Evolutionary conservation across 23 tunicate genomes (phyloP), one percentile per base, ranked within the genome.

Genomic region (Oikopleura albicans): DNA sequence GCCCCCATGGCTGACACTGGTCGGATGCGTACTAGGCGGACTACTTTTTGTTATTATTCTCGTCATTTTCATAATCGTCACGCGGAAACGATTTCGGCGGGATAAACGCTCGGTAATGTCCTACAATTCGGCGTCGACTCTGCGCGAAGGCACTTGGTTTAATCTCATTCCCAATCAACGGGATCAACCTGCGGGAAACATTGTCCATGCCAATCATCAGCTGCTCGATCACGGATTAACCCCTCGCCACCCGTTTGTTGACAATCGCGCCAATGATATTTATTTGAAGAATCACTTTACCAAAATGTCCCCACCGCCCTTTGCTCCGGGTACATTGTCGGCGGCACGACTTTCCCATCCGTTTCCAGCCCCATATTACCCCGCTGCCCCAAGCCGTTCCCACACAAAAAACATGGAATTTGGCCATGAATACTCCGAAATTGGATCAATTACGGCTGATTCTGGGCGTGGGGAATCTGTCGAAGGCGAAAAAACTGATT

Each of bases 391-490:
- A 2, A 16, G 36, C 36, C 33, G 35, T 2, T n/a, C n/a, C n/a
- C n/a, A n/a, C n/a, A n/a, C n/a, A n/a, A 49, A 49, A 49, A 71
- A 12, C 33, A 71, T 12, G 34, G 79, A 71, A 29, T 71, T 71
- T 29, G 79, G 79, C 33, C 79, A 71, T 29, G 79, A 71, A 71
- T 71, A 71, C 37, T 71, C 79, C 37, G 79, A 71, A 71, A 71
- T 71, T 29, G 79, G 79, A 31, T 71, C 79, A 29, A 71, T 71
- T 37, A 71, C 79, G 36, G 79, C 79, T 16, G 79, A 71, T 31
- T 71, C 79, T 29, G 79, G 79, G 4, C 79, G 79, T 22, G 79
- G 79, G 31, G 79, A 71, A 49, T 49, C 63, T 8, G 63, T 49
- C 12, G 63, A 49, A 49, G 63, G 63, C 12, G 63, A 49, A 49